phyloP scores from a whole-genome alignment of 2,888 invertebrate genomes.

The Notocelia uddmanniana region DNA sequence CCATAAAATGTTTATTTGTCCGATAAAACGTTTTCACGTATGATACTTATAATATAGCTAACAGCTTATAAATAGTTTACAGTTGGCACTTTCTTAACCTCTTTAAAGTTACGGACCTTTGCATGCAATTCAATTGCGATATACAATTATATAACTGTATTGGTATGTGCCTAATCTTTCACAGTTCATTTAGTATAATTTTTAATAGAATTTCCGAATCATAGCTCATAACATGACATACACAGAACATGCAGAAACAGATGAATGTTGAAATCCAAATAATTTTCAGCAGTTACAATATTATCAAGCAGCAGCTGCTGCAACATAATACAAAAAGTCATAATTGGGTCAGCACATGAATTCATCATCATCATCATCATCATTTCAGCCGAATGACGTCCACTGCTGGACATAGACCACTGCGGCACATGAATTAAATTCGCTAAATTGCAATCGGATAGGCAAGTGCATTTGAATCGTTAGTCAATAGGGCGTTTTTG shows the following conservation, averaged over 20 bases:
- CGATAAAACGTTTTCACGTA: neutral
- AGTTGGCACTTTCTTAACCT: no score
- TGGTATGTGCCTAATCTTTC: no score
- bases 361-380: no score
- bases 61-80: no score
- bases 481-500: neutral
- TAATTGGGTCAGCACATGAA: neutral
- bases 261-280: neutral
- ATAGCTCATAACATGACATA: neutral
- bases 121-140: neutral
- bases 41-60: no score
- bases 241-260: neutral
- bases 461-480: neutral
- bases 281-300: neutral
- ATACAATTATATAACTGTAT: neutral
- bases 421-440: neutral
- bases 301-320: neutral
- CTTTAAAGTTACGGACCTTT: neutral
- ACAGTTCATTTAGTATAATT: neutral
- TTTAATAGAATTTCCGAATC: neutral
- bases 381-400: no score
- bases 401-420: no score
- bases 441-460: constrained; percentile 9
- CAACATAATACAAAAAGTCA: neutral
- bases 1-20: neutral